These are phyloP conservation scores for Lethocerus indicus DNA, from an alignment of 1,140 invertebrate genomes.

Conservation along the genomic window DNA sequence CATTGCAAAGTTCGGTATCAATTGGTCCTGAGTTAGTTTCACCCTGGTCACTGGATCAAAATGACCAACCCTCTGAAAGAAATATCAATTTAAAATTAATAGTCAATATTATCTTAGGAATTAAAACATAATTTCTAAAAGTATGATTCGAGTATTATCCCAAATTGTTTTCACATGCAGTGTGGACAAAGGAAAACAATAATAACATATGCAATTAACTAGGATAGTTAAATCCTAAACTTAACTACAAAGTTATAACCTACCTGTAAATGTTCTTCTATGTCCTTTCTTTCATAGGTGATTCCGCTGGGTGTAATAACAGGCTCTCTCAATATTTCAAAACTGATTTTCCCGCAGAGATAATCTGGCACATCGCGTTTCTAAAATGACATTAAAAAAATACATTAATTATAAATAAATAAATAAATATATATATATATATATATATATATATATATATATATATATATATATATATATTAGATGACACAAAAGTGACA, in stretches of 20 bases:
- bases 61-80: conserved; percentile 80
- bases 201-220: no score
- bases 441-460: neutral
- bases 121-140: no score
- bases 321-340: conserved; percentile 93
- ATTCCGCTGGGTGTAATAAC: conserved; percentile 98
- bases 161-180: no score
- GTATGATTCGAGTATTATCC: no score
- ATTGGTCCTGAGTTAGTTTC: conserved; percentile 78
- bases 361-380: conserved; percentile 98
- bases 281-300: conserved; percentile 95
- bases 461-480: neutral
- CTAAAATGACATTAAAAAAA: conserved; percentile 33
- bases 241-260: no score
- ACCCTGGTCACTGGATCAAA: conserved; percentile 95
- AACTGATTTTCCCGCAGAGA: conserved; percentile 96
- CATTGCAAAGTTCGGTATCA: conserved; percentile 97
- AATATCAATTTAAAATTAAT: no score
- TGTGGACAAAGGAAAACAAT: no score
- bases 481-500: no score
- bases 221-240: no score
- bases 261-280: conserved; percentile 92
- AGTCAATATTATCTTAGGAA: neutral
- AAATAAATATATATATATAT: neutral
- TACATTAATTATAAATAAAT: neutral